Evolutionary conservation across 2,888 invertebrate species (phyloP), one percentile per base, ranked within the genome.

Genomic region (Sarcophaga subvicina): DNA sequence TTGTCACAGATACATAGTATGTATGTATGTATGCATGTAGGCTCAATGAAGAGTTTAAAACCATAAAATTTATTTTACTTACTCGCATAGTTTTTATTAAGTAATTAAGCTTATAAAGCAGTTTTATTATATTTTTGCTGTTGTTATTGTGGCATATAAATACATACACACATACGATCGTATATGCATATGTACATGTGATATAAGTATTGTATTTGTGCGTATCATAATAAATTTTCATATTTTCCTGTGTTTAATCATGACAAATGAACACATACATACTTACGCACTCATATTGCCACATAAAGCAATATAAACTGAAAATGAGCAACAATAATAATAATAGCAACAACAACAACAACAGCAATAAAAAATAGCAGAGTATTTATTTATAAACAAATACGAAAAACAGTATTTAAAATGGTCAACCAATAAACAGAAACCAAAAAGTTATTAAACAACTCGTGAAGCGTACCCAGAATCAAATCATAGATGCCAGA

Each of bases 101-200:
- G 84, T 84, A 87, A 87, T 87, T 84, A 87, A 87, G 84, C 87
- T 84, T 84, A 87, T 87, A 49, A 49, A 72, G 87, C 87, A 87
- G 54, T 84, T 81, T 87, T 78, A 66, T 80, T 72, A 20, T 73
- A 45, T 17, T 63, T 72, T 45, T 45, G 25, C 37, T 59, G 8
- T 20, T 22, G 62, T 62, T 62, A 8, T 62, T 22, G 22, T 62
- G n/a, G 20, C n/a, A 20, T 62, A 6, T 27, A 37, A 27, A 17
- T 17, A 66, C 5, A 37, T 37, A 37, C 2, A 5, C 17, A 54
- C 5, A n/a, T n/a, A n/a, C n/a, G n/a, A n/a, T n/a, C n/a, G n/a
- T n/a, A n/a, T n/a, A n/a, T n/a, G n/a, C n/a, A n/a, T n/a, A n/a
- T n/a, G 14, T 49, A 3, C 37, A 22, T 27, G 3, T 70, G 22